Conservation (phyloP, 2,797 vertebrate species). For the Scarus forsteni region DNA sequence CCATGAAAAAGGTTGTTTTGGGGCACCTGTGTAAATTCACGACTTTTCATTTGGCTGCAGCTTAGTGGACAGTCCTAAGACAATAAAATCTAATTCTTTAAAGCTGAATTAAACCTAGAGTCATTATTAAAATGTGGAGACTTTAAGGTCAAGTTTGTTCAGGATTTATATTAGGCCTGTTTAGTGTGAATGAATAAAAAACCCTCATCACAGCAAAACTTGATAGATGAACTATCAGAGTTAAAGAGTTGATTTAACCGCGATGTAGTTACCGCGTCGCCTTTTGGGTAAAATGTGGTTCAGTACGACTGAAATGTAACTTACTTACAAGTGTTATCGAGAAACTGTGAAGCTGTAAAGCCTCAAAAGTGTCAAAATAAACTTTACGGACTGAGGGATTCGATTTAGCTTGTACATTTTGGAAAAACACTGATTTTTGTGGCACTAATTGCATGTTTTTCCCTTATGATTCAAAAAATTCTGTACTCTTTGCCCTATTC, state of each 20-base stretch:
- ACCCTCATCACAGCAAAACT: too few relatives aligned
- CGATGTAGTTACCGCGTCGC: too few relatives aligned
- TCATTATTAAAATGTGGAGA: slow-evolving; percentile 9
- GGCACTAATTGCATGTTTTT: background rate
- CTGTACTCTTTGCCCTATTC: background rate
- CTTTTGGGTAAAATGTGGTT: too few relatives aligned
- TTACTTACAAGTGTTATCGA: too few relatives aligned
- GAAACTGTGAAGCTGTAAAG: too few relatives aligned
- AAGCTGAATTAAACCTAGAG: slow-evolving; percentile 4
- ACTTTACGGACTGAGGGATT: too few relatives aligned
- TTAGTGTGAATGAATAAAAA: background rate
- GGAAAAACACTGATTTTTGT: too few relatives aligned
- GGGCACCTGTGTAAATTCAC: slow-evolving; percentile 55
- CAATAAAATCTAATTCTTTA: slow-evolving; percentile 25
- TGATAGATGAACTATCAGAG: too few relatives aligned
- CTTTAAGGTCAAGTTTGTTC: background rate
- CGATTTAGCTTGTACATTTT: too few relatives aligned
- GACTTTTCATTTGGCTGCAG: slow-evolving; percentile 31
- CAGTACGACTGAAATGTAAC: too few relatives aligned
- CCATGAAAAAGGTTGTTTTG: slow-evolving; percentile 4
- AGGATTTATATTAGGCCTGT: background rate
- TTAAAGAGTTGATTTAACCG: too few relatives aligned
- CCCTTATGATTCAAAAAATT: background rate
- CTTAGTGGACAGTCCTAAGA: slow-evolving; percentile 21
- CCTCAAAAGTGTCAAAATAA: too few relatives aligned